These are phyloP conservation scores for Ceyx erithaca DNA, from an alignment of 2,797 vertebrate species.

Conservation along the genomic window DNA sequence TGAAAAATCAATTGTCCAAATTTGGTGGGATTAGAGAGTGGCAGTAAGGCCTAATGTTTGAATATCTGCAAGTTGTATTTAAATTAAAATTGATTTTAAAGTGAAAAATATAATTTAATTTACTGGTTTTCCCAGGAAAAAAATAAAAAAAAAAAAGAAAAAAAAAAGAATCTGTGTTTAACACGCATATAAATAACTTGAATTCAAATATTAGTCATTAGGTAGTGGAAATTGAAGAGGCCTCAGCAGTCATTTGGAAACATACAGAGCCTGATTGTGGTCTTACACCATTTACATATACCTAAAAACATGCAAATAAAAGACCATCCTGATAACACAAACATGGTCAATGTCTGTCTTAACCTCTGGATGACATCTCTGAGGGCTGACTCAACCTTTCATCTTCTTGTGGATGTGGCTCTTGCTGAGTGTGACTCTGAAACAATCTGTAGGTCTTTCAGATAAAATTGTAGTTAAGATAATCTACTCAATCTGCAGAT, in stretches of 20 bases:
- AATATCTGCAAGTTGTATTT: neutral
- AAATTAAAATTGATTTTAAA: neutral
- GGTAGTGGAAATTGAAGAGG: neutral
- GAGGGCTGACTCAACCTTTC: neutral
- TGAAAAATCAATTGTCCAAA: neutral
- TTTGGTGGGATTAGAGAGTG: neutral
- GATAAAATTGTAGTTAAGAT: neutral
- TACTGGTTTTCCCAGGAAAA: neutral
- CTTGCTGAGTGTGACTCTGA: neutral
- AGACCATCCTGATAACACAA: neutral
- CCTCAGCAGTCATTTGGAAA: neutral
- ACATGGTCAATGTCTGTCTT: fast-evolving
- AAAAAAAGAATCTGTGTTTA: neutral
- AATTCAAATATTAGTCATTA: neutral
- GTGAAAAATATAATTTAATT: neutral
- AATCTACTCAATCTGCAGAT: neutral
- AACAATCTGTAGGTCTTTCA: neutral
- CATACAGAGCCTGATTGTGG: neutral
- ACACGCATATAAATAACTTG: neutral
- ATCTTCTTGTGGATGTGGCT: neutral
- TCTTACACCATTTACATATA: neutral
- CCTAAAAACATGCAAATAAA: neutral
- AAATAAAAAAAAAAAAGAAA: no score
- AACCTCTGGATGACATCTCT: neutral
- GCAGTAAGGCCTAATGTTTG: neutral